Conservation (phyloP, 2,113 vertebrate species). For the Xiphias gladius region DNA sequence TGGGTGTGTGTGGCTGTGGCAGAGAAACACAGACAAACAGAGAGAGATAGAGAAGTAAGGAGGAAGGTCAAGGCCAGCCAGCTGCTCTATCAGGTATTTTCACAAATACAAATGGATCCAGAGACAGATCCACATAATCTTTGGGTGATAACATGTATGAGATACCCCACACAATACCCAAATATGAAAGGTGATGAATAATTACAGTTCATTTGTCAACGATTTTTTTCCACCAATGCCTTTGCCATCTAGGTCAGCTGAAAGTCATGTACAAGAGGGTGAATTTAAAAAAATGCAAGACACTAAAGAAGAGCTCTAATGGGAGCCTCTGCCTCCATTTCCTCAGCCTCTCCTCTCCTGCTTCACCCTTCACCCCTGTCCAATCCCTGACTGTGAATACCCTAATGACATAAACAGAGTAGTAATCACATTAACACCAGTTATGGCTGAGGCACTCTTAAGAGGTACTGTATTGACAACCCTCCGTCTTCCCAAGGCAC, state of each 20-base stretch:
- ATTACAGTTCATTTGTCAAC: not conserved
- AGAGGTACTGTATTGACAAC: conserved; percentile 76
- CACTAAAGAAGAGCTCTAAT: conserved; percentile 32
- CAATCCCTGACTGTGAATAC: conserved; percentile 78
- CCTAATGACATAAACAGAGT: conserved; percentile 81
- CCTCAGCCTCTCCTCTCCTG: conserved; percentile 47
- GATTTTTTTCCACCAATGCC: not conserved
- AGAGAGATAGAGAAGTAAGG: conserved; percentile 38
- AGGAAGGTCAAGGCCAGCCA: conserved; percentile 73
- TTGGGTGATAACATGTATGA: not conserved
- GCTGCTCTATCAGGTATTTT: conserved; percentile 45
- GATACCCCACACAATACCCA: not conserved
- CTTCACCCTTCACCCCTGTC: conserved; percentile 77
- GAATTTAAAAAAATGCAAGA: conserved; percentile 21
- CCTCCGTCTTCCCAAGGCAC: conserved; percentile 71
- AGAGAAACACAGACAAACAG: conserved; percentile 49
- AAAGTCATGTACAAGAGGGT: conserved; percentile 46
- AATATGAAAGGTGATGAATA: not conserved
- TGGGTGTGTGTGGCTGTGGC: conserved; percentile 26
- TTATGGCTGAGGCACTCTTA: conserved; percentile 72
- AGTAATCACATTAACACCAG: conserved; percentile 81
- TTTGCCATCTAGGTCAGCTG: conserved; percentile 27
- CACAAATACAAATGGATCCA: conserved; percentile 29
- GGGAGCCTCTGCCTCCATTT: conserved; percentile 29
- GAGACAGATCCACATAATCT: conserved; percentile 13